These are phyloP conservation scores for Regulus satrapa DNA, from an alignment of 2,113 vertebrate genomes.

Conservation along the genomic window DNA sequence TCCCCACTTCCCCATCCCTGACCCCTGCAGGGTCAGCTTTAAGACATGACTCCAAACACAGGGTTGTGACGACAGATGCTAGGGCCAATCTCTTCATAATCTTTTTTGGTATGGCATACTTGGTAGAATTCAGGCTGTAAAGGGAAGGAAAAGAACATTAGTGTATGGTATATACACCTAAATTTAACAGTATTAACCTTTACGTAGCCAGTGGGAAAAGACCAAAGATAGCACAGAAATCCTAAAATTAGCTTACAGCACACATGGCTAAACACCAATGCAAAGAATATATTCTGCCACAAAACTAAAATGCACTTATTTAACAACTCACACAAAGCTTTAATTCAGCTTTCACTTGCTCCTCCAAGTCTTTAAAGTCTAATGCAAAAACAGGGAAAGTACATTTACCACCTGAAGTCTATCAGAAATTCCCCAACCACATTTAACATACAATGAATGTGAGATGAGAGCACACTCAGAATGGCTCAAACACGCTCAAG, in stretches of 20 bases:
- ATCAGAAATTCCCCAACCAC: background rate
- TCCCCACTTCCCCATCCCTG: constrained; percentile 65
- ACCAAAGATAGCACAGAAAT: background rate
- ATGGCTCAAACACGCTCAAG: background rate
- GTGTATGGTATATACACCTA: accelerated
- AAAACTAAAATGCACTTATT: background rate
- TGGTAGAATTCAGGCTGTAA: constrained; percentile 98
- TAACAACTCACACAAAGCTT: background rate
- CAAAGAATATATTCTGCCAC: background rate
- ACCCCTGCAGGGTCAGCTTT: constrained; percentile 71
- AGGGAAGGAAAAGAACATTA: background rate
- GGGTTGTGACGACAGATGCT: constrained; percentile 99
- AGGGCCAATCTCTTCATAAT: constrained; percentile 98
- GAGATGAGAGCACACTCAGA: background rate
- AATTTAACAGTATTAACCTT: background rate
- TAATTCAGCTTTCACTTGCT: background rate
- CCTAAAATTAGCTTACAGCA: background rate
- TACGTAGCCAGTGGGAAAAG: background rate
- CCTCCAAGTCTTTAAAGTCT: background rate
- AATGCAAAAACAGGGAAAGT: background rate
- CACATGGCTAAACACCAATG: accelerated
- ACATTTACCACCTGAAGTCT: background rate
- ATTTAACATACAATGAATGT: background rate
- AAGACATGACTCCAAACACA: constrained; percentile 99
- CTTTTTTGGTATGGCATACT: constrained; percentile 99